Conservation (phyloP, 2,888 invertebrate species). For the Dastarcus helophoroides region DNA sequence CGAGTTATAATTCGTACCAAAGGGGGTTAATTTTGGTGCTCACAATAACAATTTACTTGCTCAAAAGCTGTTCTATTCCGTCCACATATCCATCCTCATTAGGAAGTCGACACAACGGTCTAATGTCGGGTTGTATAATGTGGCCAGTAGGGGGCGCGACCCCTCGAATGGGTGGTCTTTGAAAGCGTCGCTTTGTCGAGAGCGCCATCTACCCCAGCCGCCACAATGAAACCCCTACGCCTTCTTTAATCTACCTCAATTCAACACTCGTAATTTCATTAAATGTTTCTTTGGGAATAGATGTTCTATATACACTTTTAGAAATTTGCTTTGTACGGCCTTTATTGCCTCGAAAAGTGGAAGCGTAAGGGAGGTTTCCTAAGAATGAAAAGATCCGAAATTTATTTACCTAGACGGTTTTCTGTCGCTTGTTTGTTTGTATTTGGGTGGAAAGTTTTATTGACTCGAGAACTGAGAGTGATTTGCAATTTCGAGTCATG, state of each 20-base stretch:
- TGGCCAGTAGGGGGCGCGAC: too few species aligned
- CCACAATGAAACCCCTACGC: slow-evolving; percentile 6
- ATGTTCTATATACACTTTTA: slow-evolving; percentile 11
- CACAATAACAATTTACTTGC: not conserved
- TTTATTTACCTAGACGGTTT: too few species aligned
- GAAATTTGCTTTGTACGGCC: slow-evolving; percentile 4
- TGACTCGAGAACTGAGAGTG: too few species aligned
- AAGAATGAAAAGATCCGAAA: too few species aligned
- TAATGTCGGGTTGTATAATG: not conserved
- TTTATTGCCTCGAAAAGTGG: slow-evolving; percentile 1
- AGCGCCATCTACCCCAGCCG: not conserved
- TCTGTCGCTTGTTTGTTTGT: too few species aligned
- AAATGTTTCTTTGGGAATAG: slow-evolving; percentile 21
- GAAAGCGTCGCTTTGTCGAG: slow-evolving; percentile 1
- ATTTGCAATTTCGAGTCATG: too few species aligned
- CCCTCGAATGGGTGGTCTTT: slow-evolving; percentile 1
- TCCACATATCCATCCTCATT: slow-evolving; percentile 3
- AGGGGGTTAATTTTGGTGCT: too few species aligned
- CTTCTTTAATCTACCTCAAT: slow-evolving; percentile 21
- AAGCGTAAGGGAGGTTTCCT: not conserved
- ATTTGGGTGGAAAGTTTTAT: too few species aligned
- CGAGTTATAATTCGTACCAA: too few species aligned
- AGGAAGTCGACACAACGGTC: slow-evolving; percentile 1
- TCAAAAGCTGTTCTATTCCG: not conserved
- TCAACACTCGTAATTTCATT: slow-evolving; percentile 23